Conservation (phyloP, 2,797 vertebrate genomes). For the Neopelma chrysocephalum region DNA sequence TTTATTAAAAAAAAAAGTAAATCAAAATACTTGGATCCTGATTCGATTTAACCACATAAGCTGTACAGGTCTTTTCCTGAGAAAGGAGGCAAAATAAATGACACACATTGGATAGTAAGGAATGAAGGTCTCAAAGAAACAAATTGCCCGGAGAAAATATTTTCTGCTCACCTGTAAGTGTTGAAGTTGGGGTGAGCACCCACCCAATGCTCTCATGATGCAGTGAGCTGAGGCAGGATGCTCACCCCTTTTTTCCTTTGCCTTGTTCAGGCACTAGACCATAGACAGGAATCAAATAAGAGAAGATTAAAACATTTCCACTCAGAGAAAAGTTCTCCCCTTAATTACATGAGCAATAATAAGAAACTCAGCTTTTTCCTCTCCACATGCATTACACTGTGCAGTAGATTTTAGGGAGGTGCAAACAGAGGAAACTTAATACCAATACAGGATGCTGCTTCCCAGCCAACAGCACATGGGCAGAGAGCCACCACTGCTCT, state of each 20-base stretch:
- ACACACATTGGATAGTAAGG: not conserved
- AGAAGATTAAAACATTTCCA: not conserved
- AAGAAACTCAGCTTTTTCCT: not conserved
- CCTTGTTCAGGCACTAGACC: not conserved
- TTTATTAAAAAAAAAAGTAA: accelerated
- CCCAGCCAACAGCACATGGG: not conserved
- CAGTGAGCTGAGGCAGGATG: not conserved
- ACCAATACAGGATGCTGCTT: not conserved
- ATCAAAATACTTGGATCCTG: not conserved
- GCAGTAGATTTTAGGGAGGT: not conserved
- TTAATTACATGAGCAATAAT: not conserved
- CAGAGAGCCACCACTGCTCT: not conserved
- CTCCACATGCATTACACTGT: accelerated
- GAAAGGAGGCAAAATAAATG: not conserved
- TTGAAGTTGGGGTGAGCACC: not conserved
- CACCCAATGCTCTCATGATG: accelerated
- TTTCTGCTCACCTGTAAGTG: not conserved
- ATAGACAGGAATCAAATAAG: not conserved
- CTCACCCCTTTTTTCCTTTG: not conserved
- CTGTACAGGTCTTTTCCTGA: not conserved
- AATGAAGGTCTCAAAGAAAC: not conserved
- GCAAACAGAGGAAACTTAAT: not conserved
- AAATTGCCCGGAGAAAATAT: not conserved
- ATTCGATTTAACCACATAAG: not conserved
- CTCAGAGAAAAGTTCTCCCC: not conserved